These are phyloP conservation scores for Coremacera marginata DNA, from an alignment of 2,888 invertebrate species.

Conservation along the genomic window DNA sequence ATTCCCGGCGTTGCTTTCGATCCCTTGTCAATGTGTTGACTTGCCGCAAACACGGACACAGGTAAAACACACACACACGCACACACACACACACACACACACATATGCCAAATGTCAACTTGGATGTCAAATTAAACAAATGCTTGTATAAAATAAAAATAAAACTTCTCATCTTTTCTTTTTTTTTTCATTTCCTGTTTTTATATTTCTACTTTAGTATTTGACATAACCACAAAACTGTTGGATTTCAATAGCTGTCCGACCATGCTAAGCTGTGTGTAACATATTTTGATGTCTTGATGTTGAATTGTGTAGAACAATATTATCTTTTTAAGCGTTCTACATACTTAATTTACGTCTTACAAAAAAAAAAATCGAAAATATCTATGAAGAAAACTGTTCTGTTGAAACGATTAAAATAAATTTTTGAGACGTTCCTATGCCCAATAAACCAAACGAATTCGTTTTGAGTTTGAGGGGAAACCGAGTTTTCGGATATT, in stretches of 20 bases:
- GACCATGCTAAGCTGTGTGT: too few species aligned
- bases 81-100: neutral
- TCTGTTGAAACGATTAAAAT: too few species aligned
- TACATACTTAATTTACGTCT: neutral
- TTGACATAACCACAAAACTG: neutral
- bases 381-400: too few species aligned
- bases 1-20: constrained; percentile 13
- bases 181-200: neutral
- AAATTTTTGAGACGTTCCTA: too few species aligned
- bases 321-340: too few species aligned
- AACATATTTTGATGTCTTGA: too few species aligned
- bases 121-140: constrained; percentile 23
- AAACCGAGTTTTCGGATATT: too few species aligned
- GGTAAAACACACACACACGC: neutral
- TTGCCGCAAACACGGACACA: neutral
- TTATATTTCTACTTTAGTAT: neutral
- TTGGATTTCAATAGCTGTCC: neutral
- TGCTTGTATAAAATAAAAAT: neutral
- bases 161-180: too few species aligned
- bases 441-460: too few species aligned
- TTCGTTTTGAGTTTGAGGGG: too few species aligned
- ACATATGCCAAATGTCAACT: neutral
- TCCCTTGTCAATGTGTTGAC: neutral
- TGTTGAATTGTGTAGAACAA: too few species aligned
- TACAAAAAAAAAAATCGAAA: neutral